These are phyloP conservation scores for Zygaena filipendulae DNA, from an alignment of 2,888 invertebrate species.

Conservation along the genomic window DNA sequence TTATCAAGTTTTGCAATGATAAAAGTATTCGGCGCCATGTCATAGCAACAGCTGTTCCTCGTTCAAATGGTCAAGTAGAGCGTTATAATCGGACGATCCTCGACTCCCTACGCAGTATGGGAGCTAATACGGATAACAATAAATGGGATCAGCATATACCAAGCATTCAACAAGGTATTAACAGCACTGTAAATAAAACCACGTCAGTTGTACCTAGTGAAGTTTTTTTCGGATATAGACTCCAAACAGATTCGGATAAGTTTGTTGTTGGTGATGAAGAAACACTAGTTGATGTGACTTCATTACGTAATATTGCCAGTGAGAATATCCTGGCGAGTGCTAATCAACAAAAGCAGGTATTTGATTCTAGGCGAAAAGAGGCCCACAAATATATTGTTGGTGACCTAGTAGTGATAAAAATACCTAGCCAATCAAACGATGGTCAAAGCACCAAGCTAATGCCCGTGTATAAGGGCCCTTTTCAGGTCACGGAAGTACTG, in stretches of 20 bases:
- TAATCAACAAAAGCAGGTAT: slow-evolving; percentile 5
- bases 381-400: no score
- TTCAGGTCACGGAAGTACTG: slow-evolving; percentile 10
- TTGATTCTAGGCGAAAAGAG: slow-evolving; percentile 7
- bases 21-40: slow-evolving; percentile 13
- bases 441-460: slow-evolving; percentile 11
- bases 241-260: slow-evolving; percentile 9
- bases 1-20: slow-evolving; percentile 14
- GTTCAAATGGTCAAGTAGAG: slow-evolving; percentile 18
- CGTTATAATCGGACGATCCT: no score
- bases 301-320: slow-evolving; percentile 5
- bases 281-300: slow-evolving; percentile 9
- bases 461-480: slow-evolving; percentile 10
- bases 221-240: slow-evolving; percentile 16
- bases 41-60: slow-evolving; percentile 13
- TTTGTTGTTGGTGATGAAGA: slow-evolving; percentile 1
- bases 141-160: slow-evolving; percentile 13
- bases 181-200: slow-evolving; percentile 15
- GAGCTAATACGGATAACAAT: slow-evolving; percentile 17
- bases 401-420: slow-evolving; percentile 8
- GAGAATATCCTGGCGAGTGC: slow-evolving; percentile 5
- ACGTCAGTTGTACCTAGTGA: slow-evolving; percentile 16
- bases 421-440: slow-evolving; percentile 9
- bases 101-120: slow-evolving; percentile 15
- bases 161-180: slow-evolving; percentile 16